phyloP scores from a whole-genome alignment of 1,140 invertebrate genomes.

The Nilaparvata lugens region DNA sequence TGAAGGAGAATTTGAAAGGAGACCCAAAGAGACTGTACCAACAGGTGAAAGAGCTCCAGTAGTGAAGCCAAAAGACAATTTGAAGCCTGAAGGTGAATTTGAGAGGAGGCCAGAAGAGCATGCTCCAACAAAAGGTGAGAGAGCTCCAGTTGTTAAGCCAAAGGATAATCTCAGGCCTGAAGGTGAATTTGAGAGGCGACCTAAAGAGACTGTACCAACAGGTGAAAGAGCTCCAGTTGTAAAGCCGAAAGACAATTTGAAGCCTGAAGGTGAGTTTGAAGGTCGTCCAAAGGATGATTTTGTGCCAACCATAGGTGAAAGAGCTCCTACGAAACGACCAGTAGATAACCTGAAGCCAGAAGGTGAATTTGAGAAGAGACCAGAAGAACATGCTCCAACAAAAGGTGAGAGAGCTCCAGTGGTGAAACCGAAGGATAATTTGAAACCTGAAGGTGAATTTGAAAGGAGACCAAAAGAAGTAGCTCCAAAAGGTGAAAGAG shows the following conservation, averaged over 20 bases:
- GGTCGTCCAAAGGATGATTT: conserved; percentile 29
- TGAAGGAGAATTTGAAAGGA: too few relatives aligned
- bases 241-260: too few relatives aligned
- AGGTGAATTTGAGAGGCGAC: conserved; percentile 45
- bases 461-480: conserved; percentile 38
- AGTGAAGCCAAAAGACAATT: too few relatives aligned
- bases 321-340: conserved; percentile 22
- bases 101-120: too few relatives aligned
- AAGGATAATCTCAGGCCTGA: conserved; percentile 45
- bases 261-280: conserved; percentile 40
- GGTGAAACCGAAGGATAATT: conserved; percentile 41
- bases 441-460: conserved; percentile 45
- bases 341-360: conserved; percentile 39
- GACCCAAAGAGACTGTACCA: too few relatives aligned
- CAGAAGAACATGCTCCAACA: conserved; percentile 29
- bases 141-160: conserved; percentile 34
- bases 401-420: conserved; percentile 29
- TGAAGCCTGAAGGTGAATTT: too few relatives aligned
- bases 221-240: too few relatives aligned
- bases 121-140: conserved; percentile 33
- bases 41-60: too few relatives aligned
- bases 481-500: conserved; percentile 42
- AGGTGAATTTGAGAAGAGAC: conserved; percentile 45
- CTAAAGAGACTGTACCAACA: conserved; percentile 43
- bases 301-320: conserved; percentile 29